phyloP scores from a whole-genome alignment of 2,797 vertebrate genomes.

The Cossypha polioptera region DNA sequence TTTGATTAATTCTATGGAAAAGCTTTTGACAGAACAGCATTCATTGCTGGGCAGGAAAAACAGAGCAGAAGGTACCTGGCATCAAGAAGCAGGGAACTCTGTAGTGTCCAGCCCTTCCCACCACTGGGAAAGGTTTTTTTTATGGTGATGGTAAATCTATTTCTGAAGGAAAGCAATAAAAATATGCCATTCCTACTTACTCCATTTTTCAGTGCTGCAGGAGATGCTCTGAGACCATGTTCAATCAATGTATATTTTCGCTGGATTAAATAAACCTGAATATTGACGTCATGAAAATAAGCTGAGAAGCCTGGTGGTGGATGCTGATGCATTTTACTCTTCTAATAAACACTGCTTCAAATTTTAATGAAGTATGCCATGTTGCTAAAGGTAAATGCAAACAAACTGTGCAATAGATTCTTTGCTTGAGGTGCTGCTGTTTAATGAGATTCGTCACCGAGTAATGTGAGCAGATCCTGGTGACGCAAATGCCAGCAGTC shows the following conservation, averaged over 20 bases:
- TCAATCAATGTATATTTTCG: slow-evolving; percentile 72
- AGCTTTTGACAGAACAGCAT: neutral
- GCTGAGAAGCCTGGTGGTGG: slow-evolving; percentile 2
- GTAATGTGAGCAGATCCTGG: neutral
- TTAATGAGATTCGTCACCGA: neutral
- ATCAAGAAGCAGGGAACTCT: neutral
- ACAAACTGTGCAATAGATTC: neutral
- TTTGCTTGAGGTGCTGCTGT: neutral
- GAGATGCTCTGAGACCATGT: neutral
- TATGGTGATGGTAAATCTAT: neutral
- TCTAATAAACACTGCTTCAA: slow-evolving; percentile 19
- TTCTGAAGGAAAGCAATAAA: neutral
- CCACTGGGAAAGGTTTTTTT: neutral
- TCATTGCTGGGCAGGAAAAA: neutral
- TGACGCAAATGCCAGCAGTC: slow-evolving; percentile 24
- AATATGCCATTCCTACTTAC: neutral
- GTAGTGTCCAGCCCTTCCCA: neutral
- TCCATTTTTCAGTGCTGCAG: neutral
- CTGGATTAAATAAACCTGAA: slow-evolving; percentile 62
- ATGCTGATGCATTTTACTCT: neutral
- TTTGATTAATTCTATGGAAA: neutral
- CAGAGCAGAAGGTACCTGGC: neutral
- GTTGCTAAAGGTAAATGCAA: slow-evolving; percentile 35
- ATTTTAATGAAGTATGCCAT: neutral
- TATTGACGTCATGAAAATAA: slow-evolving; percentile 52